Evolutionary conservation across 2,797 vertebrate genomes (phyloP), one percentile per base, ranked within the genome.

Genomic region (Eremophila alpestris): DNA sequence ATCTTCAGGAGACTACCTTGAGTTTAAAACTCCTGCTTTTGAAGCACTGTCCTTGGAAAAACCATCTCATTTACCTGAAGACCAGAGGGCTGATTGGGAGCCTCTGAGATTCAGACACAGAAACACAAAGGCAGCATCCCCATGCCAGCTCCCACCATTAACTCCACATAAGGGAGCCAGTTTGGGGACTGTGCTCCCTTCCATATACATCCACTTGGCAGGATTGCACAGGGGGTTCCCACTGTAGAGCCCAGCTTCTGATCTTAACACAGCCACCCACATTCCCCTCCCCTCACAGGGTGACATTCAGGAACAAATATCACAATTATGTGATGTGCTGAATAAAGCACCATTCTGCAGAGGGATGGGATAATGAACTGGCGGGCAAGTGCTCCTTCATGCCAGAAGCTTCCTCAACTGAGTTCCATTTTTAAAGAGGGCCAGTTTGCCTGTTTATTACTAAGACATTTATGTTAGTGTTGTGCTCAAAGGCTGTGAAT

Each of bases 181-280:
- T 30, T 23, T 0, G 0, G 38, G 16, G 32, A 30, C 36, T 69
- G 40, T 40, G 55, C 26, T 77, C 24, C 9, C 1, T 30, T 36
- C 51, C 0, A 1, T 9, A 19, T 1, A 2, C 4, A 52, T 14
- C 52, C 10, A 17, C 36, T 64, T 85, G 22, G 34, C 54, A 54
- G 63, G 76, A 87, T 21, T 80, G 41, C 63, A 85, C 14, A 34
- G 38, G 16, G 16, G 5, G 16, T 51, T 92, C 64, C 48, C 52
- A 62, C 22, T 2, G 12, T 14, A 51, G 30, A 77, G 10, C n/a
- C 27, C 16, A 74, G 46, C 24, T 43, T 75, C 54, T 43, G 52
- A 34, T 41, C 36, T 24, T 32, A 83, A 55, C 11, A 51, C 60
- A 90, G 55, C 27, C 46, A 84, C 13, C 18, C 71, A 94, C 48